A percentile compares a stretch with the other conserved stretches of the same genome.
Conservation (phyloP, 2,888 invertebrate genomes). For the Branchellion lobata region DNA sequence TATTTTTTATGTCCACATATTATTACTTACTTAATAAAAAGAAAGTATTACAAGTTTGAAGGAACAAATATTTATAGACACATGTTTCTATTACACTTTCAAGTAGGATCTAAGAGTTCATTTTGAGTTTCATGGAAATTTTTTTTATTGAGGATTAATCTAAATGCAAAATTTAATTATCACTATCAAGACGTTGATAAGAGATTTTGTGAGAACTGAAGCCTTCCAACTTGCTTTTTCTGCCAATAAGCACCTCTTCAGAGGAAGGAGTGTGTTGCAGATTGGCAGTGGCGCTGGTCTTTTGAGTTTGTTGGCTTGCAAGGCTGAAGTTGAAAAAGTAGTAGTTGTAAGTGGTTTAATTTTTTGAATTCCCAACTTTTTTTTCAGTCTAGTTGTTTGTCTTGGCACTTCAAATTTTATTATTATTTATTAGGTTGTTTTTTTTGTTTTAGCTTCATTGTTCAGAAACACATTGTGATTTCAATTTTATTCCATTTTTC, state of each 20-base stretch:
- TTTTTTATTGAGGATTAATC: too few relatives aligned
- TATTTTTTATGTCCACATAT: not conserved
- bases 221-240: not conserved
- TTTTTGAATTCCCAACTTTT: not conserved
- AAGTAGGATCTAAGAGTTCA: too few relatives aligned
- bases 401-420: not conserved
- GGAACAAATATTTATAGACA: not conserved
- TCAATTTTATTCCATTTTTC: too few relatives aligned
- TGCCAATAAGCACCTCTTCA: not conserved
- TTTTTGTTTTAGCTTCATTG: too few relatives aligned
- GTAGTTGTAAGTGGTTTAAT: not conserved
- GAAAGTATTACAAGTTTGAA: too few relatives aligned
- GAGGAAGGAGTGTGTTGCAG: not conserved
- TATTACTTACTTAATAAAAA: not conserved
- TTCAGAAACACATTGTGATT: too few relatives aligned
- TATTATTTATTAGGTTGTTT: too few relatives aligned
- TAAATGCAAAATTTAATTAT: too few relatives aligned
- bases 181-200: not conserved
- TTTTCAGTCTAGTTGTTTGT: too few relatives aligned
- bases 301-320: conserved; percentile 7
- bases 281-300: conserved; percentile 6
- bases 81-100: not conserved
- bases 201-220: not conserved
- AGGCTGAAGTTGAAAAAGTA: not conserved
- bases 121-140: too few relatives aligned